Evolutionary conservation across 2,888 invertebrate genomes (phyloP).

Genomic region (Xestia ashworthii): DNA sequence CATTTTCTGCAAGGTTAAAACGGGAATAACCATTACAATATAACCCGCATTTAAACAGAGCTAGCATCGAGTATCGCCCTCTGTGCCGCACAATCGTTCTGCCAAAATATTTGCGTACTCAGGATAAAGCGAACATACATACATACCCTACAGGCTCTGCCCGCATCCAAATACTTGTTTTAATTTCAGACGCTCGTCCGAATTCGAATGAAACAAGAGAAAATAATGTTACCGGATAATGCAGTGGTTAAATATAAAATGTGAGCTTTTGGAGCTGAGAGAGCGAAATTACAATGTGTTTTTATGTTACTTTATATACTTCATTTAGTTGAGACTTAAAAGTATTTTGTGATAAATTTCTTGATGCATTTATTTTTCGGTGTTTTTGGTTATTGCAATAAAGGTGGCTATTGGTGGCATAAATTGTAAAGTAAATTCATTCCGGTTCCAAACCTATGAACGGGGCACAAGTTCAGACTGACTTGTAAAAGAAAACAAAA

Average conservation of each 20-base stretch:
- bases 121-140: conserved; percentile 18
- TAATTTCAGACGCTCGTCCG: conserved; percentile 38
- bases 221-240: conserved; percentile 38
- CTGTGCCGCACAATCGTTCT: conserved; percentile 11
- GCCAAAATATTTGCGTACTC: conserved; percentile 41
- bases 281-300: background rate
- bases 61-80: background rate
- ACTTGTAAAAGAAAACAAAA: background rate
- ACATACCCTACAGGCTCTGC: conserved; percentile 11
- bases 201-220: conserved; percentile 31
- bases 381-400: too few relatives aligned
- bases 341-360: background rate
- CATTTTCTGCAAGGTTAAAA: background rate
- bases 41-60: background rate
- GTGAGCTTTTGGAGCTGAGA: conserved; percentile 3
- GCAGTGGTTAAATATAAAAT: conserved; percentile 25
- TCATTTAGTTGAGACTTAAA: background rate
- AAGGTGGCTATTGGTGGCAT: too few relatives aligned
- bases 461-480: background rate
- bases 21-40: conserved; percentile 9
- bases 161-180: conserved; percentile 51
- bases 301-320: conserved; percentile 1
- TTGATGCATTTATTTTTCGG: background rate
- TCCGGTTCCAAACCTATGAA: background rate
- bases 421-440: background rate